phyloP scores from a whole-genome alignment of 2,888 invertebrate genomes.

The Villa cingulata region DNA sequence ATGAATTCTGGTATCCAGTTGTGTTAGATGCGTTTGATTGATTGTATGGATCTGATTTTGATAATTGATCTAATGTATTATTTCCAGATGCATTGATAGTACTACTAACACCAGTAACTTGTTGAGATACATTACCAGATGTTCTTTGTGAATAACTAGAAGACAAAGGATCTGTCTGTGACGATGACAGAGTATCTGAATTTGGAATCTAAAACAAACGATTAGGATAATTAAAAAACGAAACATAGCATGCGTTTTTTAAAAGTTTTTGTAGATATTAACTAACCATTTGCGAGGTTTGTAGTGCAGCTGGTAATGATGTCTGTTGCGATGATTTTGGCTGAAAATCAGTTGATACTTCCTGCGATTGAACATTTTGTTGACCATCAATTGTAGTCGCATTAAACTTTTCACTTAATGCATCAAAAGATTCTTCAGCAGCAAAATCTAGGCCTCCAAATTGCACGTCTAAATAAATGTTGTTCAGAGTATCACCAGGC shows the following conservation, averaged over 20 bases:
- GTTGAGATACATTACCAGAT: constrained; percentile 22
- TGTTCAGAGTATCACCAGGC: constrained; percentile 73
- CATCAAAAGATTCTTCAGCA: constrained; percentile 35
- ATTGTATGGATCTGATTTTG: constrained; percentile 34
- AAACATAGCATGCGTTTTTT: not conserved
- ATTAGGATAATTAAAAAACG: not conserved
- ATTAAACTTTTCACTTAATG: constrained; percentile 34
- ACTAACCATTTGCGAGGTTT: constrained; percentile 32
- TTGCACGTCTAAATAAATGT: constrained; percentile 78
- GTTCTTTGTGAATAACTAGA: constrained; percentile 27
- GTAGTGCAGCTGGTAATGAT: constrained; percentile 24
- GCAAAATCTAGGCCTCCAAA: constrained; percentile 79
- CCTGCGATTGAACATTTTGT: constrained; percentile 20
- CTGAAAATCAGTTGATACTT: constrained; percentile 29
- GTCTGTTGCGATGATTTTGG: constrained; percentile 24
- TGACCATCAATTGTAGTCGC: constrained; percentile 27
- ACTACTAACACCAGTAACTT: constrained; percentile 19
- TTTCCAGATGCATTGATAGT: constrained; percentile 20
- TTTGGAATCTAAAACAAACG: constrained; percentile 8
- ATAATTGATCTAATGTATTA: constrained; percentile 28
- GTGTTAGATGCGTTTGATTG: constrained; percentile 25
- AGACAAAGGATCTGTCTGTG: constrained; percentile 28
- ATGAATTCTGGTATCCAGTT: constrained; percentile 30
- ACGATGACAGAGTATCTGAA: constrained; percentile 10
- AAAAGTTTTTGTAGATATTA: not conserved